phyloP scores from a whole-genome alignment of 2,888 invertebrate genomes.

The Microplitis deprimator region DNA sequence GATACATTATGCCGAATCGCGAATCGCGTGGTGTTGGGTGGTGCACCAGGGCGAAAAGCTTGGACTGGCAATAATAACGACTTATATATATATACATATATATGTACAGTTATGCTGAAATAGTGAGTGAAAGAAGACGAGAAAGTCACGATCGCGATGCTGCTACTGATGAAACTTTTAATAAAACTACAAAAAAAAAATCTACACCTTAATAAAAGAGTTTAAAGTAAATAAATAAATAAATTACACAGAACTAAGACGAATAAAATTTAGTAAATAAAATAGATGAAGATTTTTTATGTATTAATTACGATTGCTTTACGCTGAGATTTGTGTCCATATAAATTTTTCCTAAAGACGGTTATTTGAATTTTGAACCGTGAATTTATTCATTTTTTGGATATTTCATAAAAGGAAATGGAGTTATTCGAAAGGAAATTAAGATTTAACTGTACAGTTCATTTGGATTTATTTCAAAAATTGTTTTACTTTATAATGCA shows the following conservation, averaged over 20 bases:
- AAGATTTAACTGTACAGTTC: not conserved
- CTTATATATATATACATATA: constrained; percentile 8
- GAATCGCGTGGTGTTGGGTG: constrained; percentile 52
- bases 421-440: not conserved
- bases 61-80: constrained; percentile 38
- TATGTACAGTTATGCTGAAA: constrained; percentile 11
- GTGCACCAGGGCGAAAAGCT: constrained; percentile 30
- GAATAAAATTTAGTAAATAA: not conserved
- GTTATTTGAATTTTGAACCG: not conserved
- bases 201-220: not conserved
- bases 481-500: too few relatives aligned
- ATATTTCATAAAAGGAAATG: not conserved
- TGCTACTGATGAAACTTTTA: constrained; percentile 7
- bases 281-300: not conserved
- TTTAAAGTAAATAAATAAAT: not conserved
- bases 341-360: not conserved
- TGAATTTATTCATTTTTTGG: not conserved
- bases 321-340: not conserved
- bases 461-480: not conserved
- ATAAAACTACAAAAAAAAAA: not conserved
- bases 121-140: constrained; percentile 25
- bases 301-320: not conserved
- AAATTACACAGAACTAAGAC: not conserved
- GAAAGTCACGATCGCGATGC: constrained; percentile 24
- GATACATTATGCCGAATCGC: constrained; percentile 63